A percentile compares a stretch with the other conserved stretches of the same genome.
phyloP scores from a whole-genome alignment of 1,140 invertebrate species.

The Goniozus legneri region DNA sequence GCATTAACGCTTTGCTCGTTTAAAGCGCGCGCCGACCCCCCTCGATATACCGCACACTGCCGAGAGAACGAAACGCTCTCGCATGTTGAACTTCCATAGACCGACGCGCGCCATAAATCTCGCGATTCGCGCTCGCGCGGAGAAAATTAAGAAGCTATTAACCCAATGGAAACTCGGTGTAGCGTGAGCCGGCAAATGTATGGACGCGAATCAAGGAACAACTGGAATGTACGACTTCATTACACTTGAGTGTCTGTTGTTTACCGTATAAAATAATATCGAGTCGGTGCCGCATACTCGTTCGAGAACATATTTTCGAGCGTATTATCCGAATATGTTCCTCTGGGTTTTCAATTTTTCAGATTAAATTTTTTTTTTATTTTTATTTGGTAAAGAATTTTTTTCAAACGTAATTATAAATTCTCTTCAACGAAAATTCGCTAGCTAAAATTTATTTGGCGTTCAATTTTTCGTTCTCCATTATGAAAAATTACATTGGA shows the following conservation, averaged over 20 bases:
- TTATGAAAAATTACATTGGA: too few relatives aligned
- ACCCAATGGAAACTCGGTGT: not conserved
- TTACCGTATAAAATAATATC: not conserved
- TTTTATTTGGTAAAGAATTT: too few relatives aligned
- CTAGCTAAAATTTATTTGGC: too few relatives aligned
- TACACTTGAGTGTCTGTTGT: not conserved
- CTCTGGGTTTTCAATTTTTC: not conserved
- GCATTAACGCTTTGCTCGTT: constrained; percentile 9
- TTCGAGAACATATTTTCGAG: not conserved
- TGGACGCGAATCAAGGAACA: too few relatives aligned
- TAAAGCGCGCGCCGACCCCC: not conserved
- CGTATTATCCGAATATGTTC: not conserved
- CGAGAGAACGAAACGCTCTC: constrained; percentile 1
- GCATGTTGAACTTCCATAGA: not conserved
- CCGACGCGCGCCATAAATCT: not conserved
- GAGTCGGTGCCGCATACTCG: not conserved
- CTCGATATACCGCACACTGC: too few relatives aligned
- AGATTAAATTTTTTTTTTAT: too few relatives aligned
- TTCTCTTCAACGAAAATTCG: too few relatives aligned
- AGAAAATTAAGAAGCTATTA: not conserved
- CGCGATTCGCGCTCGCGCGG: not conserved
- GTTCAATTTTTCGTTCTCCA: too few relatives aligned
- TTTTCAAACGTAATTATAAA: too few relatives aligned
- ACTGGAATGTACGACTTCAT: not conserved
- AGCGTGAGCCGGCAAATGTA: too few relatives aligned